Conservation (phyloP, 2,113 vertebrate genomes). For the Daboia siamensis region DNA sequence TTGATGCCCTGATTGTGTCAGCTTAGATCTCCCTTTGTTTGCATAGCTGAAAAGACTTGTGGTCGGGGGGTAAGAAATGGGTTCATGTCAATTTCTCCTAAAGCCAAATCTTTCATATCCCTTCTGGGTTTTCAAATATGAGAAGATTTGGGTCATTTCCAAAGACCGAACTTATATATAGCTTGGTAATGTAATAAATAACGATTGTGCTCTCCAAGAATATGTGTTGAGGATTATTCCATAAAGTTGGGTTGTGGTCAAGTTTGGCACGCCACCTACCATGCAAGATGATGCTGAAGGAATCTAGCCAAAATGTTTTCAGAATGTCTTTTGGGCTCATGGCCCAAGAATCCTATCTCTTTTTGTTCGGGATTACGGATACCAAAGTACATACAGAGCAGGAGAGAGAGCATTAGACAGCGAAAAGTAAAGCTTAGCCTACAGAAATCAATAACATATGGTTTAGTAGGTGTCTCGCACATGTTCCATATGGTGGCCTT, state of each 20-base stretch:
- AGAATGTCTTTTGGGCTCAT: background rate
- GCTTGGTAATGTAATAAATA: background rate
- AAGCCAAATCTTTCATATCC: background rate
- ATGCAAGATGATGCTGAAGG: background rate
- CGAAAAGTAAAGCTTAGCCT: background rate
- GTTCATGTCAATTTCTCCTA: background rate
- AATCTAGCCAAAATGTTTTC: background rate
- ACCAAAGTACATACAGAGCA: background rate
- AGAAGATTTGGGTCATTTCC: slow-evolving; percentile 12
- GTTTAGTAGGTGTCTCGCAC: background rate
- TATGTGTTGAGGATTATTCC: background rate
- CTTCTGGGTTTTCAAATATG: background rate
- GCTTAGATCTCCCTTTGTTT: no score
- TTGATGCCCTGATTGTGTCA: background rate
- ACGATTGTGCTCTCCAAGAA: background rate
- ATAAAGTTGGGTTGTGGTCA: background rate
- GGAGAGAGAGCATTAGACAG: background rate
- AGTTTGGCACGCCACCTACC: background rate
- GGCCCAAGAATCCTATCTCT: background rate
- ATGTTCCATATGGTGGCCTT: background rate
- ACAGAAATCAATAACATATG: background rate
- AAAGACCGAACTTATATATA: slow-evolving; percentile 11
- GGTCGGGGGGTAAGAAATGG: background rate
- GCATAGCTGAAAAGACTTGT: background rate
- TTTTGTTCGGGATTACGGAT: background rate